Evolutionary conservation across 2,113 vertebrate genomes (phyloP).

Genomic region (Pica pica): DNA sequence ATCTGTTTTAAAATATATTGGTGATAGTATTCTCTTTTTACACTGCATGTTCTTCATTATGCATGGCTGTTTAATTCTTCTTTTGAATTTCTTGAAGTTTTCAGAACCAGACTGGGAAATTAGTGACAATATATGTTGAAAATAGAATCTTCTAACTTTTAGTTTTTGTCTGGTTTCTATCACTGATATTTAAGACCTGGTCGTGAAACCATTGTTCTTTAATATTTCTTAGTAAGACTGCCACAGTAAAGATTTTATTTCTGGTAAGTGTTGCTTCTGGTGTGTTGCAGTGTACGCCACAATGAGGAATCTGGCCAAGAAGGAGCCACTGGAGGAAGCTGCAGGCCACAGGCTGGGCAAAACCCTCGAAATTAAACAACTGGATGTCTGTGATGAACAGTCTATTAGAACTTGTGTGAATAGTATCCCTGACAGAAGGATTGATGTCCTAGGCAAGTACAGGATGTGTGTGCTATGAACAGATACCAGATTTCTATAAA

Average conservation of each 20-base stretch:
- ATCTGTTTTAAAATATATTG: neutral
- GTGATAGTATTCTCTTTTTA: neutral
- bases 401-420: constrained; percentile 82
- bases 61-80: neutral
- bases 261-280: neutral
- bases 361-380: constrained; percentile 80
- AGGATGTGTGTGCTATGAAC: neutral
- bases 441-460: constrained; percentile 82
- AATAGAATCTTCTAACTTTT: neutral
- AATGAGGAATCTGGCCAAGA: constrained; percentile 80
- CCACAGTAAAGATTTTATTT: neutral
- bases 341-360: constrained; percentile 75
- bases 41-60: neutral
- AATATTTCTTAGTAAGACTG: neutral
- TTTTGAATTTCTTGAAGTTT: neutral
- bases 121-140: neutral
- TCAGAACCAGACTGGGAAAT: neutral
- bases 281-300: constrained; percentile 79
- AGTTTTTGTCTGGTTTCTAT: neutral
- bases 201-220: neutral
- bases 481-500: neutral
- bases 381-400: constrained; percentile 80
- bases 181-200: neutral
- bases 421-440: constrained; percentile 76
- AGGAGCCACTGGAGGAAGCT: constrained; percentile 68